Evolutionary conservation across 2,888 invertebrate genomes (phyloP).

Genomic region (Monochamus alternatus): DNA sequence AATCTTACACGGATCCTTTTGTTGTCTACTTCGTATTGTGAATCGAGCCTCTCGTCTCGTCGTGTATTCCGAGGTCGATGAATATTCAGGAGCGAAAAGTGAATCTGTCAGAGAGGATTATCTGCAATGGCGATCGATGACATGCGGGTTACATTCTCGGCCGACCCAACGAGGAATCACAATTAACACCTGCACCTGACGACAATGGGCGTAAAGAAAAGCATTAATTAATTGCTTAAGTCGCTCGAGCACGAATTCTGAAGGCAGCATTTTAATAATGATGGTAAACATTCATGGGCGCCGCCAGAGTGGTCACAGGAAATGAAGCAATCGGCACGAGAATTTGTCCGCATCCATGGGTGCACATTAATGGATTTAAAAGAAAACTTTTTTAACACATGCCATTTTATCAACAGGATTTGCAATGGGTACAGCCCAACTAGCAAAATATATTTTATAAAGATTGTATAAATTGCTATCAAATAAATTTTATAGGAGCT

Average conservation of each 20-base stretch:
- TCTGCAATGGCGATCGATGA: slow-evolving; percentile 11
- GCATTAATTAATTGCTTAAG: neutral
- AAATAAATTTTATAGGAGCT: too few relatives aligned
- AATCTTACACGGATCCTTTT: slow-evolving; percentile 14
- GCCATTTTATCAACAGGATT: too few relatives aligned
- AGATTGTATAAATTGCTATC: too few relatives aligned
- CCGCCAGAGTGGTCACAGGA: too few relatives aligned
- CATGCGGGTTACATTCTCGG: neutral
- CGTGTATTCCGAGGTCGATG: neutral
- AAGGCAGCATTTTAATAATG: too few relatives aligned
- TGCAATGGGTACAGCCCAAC: too few relatives aligned
- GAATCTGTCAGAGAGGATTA: slow-evolving; percentile 17
- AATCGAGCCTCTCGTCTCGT: neutral
- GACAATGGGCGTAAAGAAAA: neutral
- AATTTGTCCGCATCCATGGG: too few relatives aligned
- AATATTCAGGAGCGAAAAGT: neutral
- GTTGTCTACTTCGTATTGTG: slow-evolving; percentile 15
- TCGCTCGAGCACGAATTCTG: neutral
- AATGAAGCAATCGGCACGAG: too few relatives aligned
- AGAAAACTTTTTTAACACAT: too few relatives aligned
- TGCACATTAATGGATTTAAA: too few relatives aligned
- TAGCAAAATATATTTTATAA: too few relatives aligned
- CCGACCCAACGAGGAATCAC: neutral
- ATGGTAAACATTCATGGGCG: too few relatives aligned
- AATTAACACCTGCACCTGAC: slow-evolving; percentile 14